Conservation (phyloP, 2,888 invertebrate species). For the Eilema sororculum region DNA sequence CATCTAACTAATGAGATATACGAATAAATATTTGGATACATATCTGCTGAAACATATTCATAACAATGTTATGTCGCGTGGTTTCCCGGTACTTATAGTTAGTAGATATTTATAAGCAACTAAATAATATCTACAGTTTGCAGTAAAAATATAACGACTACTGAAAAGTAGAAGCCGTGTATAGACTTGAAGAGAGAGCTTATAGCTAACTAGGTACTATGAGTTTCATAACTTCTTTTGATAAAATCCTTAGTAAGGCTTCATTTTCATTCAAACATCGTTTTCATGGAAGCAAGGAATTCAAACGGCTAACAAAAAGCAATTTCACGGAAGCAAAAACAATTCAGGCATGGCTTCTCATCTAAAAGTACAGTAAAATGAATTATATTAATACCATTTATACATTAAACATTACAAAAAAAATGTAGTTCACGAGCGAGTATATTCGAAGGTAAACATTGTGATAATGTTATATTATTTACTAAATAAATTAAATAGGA, state of each 20-base stretch:
- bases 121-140: neutral
- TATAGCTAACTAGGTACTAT: slow-evolving; percentile 3
- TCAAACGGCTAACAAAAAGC: slow-evolving; percentile 14
- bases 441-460: slow-evolving; percentile 15
- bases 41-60: neutral
- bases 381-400: slow-evolving; percentile 40
- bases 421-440: neutral
- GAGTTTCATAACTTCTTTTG: slow-evolving; percentile 12
- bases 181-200: neutral
- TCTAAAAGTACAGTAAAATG: slow-evolving; percentile 30
- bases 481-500: slow-evolving; percentile 6
- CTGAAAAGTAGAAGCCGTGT: neutral
- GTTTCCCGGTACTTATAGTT: neutral
- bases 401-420: slow-evolving; percentile 22
- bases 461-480: slow-evolving; percentile 14
- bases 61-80: slow-evolving; percentile 13
- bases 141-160: neutral
- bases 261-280: slow-evolving; percentile 19
- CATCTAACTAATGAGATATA: no score
- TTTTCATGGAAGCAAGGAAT: slow-evolving; percentile 29
- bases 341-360: slow-evolving; percentile 32
- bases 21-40: neutral
- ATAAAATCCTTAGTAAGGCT: slow-evolving; percentile 26
- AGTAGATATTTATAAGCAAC: neutral
- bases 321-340: slow-evolving; percentile 30